phyloP scores from a whole-genome alignment of 1,140 invertebrate species.

The Camponotus floridanus region DNA sequence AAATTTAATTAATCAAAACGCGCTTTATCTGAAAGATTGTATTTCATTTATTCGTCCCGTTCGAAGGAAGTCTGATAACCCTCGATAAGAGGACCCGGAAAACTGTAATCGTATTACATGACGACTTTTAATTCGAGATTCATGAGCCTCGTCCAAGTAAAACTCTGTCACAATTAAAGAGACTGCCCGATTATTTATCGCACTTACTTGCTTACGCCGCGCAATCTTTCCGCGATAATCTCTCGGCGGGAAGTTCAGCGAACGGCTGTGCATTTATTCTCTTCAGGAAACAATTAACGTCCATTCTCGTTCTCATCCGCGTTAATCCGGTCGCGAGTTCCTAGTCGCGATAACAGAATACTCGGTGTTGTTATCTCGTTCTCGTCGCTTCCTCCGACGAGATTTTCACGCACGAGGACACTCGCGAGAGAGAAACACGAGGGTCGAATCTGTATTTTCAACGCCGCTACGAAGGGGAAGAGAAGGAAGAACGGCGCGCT shows the following conservation, averaged over 20 bases:
- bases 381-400: neutral
- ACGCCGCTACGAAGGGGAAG: neutral
- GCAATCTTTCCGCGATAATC: constrained; percentile 35
- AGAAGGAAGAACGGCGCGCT: neutral
- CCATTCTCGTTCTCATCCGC: constrained; percentile 56
- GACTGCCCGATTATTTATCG: neutral
- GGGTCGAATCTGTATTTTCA: neutral
- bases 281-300: constrained; percentile 64
- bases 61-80: constrained; percentile 35
- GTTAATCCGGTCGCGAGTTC: constrained; percentile 54
- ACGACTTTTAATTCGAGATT: neutral
- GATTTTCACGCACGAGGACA: constrained; percentile 16
- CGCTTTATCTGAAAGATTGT: constrained; percentile 12
- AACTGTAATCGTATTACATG: constrained; percentile 9
- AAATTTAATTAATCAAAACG: constrained; percentile 4
- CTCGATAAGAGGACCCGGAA: neutral
- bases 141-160: neutral
- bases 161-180: constrained; percentile 28
- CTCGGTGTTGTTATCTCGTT: constrained; percentile 17
- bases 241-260: constrained; percentile 26
- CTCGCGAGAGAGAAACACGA: neutral
- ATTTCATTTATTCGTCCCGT: neutral
- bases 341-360: constrained; percentile 51
- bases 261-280: constrained; percentile 37
- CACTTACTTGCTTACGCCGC: neutral